Conservation (phyloP, 2,888 invertebrate species). For the Hoplodrina blanda region DNA sequence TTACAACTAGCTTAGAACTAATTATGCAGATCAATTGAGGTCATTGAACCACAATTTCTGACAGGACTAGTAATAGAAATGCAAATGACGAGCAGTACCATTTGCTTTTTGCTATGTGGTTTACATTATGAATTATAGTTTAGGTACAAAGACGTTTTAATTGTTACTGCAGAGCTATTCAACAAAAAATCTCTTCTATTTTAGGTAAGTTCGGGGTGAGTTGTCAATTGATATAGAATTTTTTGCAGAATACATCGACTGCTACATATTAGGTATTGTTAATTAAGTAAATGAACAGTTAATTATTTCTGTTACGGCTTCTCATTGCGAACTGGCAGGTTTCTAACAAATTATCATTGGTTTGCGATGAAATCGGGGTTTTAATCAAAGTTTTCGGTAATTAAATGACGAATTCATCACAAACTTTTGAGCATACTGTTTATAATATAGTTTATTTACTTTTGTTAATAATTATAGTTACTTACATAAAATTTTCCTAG, state of each 20-base stretch:
- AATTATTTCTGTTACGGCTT: background rate
- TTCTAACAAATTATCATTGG: background rate
- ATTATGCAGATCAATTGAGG: constrained; percentile 32
- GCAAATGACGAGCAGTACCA: constrained; percentile 7
- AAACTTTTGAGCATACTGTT: too few relatives aligned
- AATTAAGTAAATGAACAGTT: background rate
- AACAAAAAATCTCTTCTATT: too few relatives aligned
- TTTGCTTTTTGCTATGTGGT: background rate
- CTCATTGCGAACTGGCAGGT: background rate
- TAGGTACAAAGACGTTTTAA: background rate
- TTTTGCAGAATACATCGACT: background rate
- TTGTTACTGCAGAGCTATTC: background rate
- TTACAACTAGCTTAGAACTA: constrained; percentile 11
- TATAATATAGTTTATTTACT: too few relatives aligned
- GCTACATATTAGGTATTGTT: constrained; percentile 1
- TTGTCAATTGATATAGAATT: too few relatives aligned
- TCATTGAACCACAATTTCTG: constrained; percentile 32
- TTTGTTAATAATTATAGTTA: too few relatives aligned
- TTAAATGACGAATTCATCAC: background rate
- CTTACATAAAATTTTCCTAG: background rate
- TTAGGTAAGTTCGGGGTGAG: too few relatives aligned
- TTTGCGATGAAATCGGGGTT: background rate
- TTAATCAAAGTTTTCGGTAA: background rate
- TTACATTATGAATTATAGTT: constrained; percentile 3
- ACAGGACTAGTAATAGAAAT: constrained; percentile 24